These are phyloP conservation scores for Heloderma charlesbogerti DNA, from an alignment of 2,113 vertebrate species.

Conservation along the genomic window DNA sequence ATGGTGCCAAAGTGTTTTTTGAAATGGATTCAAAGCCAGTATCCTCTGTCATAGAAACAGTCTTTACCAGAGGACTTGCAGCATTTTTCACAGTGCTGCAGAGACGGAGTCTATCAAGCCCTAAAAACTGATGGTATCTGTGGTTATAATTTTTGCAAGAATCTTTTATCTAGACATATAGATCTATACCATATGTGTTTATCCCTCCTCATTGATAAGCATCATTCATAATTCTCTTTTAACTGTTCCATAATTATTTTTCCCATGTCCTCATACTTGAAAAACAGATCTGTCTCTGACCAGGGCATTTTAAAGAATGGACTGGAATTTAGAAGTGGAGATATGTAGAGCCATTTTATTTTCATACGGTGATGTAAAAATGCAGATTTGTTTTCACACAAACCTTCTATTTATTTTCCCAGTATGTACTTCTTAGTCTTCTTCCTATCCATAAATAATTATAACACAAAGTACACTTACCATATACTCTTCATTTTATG, in stretches of 20 bases:
- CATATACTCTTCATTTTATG: not conserved
- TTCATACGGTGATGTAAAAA: not conserved
- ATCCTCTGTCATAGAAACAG: constrained; percentile 11
- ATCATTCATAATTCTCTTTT: constrained; percentile 37
- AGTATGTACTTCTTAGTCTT: not conserved
- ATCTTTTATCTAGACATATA: constrained; percentile 30
- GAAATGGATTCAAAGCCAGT: constrained; percentile 50
- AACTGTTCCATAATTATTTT: constrained; percentile 34
- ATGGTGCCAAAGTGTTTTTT: constrained; percentile 20
- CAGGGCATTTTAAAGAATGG: not conserved
- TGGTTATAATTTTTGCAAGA: constrained; percentile 28
- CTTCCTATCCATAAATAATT: constrained; percentile 33
- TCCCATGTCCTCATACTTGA: not conserved
- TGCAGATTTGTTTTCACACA: not conserved
- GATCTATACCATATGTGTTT: constrained; percentile 24
- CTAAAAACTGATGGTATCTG: constrained; percentile 14
- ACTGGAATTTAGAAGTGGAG: not conserved
- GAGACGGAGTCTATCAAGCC: constrained; percentile 12
- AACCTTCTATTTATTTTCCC: not conserved
- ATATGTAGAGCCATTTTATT: constrained; percentile 5
- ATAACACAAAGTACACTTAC: not conserved
- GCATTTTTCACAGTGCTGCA: constrained; percentile 3
- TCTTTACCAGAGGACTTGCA: not conserved
- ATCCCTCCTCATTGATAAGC: constrained; percentile 7
- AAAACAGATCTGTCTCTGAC: constrained; percentile 31